phyloP scores from a whole-genome alignment of 2,888 invertebrate species.

The Drosophila cognata region DNA sequence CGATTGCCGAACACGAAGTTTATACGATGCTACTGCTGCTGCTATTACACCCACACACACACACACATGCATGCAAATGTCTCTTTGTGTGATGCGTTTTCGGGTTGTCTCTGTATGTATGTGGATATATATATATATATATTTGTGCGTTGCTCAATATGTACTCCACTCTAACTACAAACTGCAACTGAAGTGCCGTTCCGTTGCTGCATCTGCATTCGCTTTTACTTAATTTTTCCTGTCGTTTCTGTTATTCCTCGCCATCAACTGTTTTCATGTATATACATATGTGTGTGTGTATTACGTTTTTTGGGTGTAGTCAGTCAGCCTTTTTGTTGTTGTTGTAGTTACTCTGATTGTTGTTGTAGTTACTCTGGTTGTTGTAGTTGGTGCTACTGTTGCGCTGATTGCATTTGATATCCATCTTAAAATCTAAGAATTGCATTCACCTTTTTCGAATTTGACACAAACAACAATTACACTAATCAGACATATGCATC shows the following conservation, averaged over 20 bases:
- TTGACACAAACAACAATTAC: constrained; percentile 47
- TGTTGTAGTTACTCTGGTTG: constrained; percentile 9
- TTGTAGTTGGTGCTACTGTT: constrained; percentile 30
- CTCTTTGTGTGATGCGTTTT: constrained; percentile 40
- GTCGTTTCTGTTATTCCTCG: constrained; percentile 47
- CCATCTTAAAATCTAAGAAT: constrained; percentile 46
- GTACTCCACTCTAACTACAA: constrained; percentile 38
- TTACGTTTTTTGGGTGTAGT: constrained; percentile 53
- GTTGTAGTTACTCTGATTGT: constrained; percentile 17
- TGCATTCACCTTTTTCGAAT: constrained; percentile 28
- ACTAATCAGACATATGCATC: constrained; percentile 18
- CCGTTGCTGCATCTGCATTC: constrained; percentile 37
- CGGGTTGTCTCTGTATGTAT: constrained; percentile 28
- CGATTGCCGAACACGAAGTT: constrained; percentile 56
- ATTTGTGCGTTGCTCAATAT: constrained; percentile 44
- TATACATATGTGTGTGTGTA: constrained; percentile 15
- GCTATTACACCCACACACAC: constrained; percentile 49
- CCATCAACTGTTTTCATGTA: constrained; percentile 42
- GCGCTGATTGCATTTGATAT: constrained; percentile 50
- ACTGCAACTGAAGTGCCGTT: constrained; percentile 65
- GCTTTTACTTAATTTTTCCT: constrained; percentile 66
- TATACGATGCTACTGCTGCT: constrained; percentile 58
- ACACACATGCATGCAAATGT: constrained; percentile 64
- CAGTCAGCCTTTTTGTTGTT: constrained; percentile 55
- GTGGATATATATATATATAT: constrained; percentile 8